Evolutionary conservation across 2,888 invertebrate genomes (phyloP), one percentile per base, ranked within the genome.

Genomic region (Rhimphoctona megacephalus): DNA sequence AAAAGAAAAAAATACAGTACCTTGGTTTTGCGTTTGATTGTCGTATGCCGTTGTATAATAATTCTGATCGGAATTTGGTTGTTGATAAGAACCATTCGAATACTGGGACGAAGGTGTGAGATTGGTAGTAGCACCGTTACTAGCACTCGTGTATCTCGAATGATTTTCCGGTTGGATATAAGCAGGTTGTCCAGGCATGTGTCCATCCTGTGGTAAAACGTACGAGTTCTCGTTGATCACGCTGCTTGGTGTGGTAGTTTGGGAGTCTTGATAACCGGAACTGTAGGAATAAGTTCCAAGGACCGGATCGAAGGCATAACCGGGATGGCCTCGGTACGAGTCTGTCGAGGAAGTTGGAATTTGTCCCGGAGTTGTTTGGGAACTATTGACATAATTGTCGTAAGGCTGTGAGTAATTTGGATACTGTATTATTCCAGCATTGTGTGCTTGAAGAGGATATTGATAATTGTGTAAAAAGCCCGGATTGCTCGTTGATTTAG

Each of bases 281-380:
- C 94, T 95, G 89, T 97, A 97, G 17, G 96, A 96, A 88, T 96
- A 96, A 67, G 91, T 93, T 0, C 96, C 96, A 0, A 95, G 95
- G 0, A 94, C 91, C 0, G 95, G 88, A 90, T 96, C 96, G 88
- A 93, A 96, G 9, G 95, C 95, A 89, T 96, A 97, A 66, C 96
- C 96, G 5, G 96, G 96, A 92, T 96, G 96, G 80, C 95, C 95
- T 90, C 95, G 95, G 83, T 93, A 94, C 1, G 92, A 89, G 61
- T 91, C 90, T 0, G 90, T 85, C 70, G 87, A 73, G 8, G 92
- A 84, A 33, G 54, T 87, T 0, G 85, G 64, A 14, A 39, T 43
- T 30, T 61, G 61, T 14, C 64, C 73, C 36, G 79, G 67, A 0
- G 57, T 69, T 6, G 83, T 30, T 82, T 81, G 78, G 8, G 77